phyloP scores from a whole-genome alignment of 2,797 vertebrate species.

The Otus scops region DNA sequence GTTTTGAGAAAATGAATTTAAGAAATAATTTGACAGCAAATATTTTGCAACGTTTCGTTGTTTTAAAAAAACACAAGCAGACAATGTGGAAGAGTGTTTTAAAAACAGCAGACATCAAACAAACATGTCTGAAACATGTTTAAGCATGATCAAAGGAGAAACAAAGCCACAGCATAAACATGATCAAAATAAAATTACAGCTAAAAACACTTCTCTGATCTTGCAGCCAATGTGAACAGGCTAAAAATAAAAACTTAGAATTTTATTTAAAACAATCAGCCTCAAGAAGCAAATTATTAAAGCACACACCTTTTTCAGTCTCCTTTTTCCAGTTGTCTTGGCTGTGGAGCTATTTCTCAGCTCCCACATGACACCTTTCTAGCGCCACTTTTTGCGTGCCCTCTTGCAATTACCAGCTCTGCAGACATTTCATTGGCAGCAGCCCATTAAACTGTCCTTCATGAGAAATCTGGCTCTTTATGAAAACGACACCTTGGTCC shows the following conservation, averaged over 20 bases:
- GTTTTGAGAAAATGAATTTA: constrained; percentile 8
- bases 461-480: constrained; percentile 70
- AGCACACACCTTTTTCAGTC: constrained; percentile 30
- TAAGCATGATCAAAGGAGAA: constrained; percentile 74
- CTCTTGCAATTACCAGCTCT: constrained; percentile 68
- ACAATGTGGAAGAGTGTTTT: constrained; percentile 9
- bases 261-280: constrained; percentile 49
- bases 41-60: constrained; percentile 35
- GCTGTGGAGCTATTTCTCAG: constrained; percentile 34
- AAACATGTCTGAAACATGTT: constrained; percentile 61
- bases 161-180: constrained; percentile 63
- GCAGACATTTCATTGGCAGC: constrained; percentile 69
- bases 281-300: constrained; percentile 30
- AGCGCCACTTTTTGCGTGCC: constrained; percentile 40
- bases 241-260: constrained; percentile 60
- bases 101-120: constrained; percentile 69
- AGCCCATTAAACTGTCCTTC: constrained; percentile 77
- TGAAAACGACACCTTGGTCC: constrained; percentile 71
- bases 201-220: constrained; percentile 65
- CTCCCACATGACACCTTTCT: constrained; percentile 53
- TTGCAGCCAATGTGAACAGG: constrained; percentile 49
- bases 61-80: neutral
- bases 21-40: constrained; percentile 27
- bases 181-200: constrained; percentile 60
- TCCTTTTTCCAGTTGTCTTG: constrained; percentile 25